Percentiles rank a stretch among this genome's conserved stretches.
phyloP scores from a whole-genome alignment of 2,888 invertebrate species.

The Pristionchus mayeri region DNA sequence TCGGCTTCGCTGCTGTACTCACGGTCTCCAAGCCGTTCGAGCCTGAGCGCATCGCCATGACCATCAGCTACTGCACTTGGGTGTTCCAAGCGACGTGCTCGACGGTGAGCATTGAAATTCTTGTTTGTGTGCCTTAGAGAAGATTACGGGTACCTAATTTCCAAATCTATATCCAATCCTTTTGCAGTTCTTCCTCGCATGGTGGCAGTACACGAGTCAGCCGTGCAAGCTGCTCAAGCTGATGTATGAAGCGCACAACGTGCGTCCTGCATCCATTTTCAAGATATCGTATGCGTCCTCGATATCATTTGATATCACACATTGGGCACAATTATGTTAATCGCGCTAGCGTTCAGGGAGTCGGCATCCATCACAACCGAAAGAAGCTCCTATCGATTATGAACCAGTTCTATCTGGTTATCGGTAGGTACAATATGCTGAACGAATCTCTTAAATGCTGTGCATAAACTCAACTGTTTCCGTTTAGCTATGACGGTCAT shows the following conservation, averaged over 20 bases:
- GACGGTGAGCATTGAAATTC: not conserved
- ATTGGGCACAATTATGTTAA: too few species aligned
- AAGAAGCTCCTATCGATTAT: not conserved
- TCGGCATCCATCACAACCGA: slow-evolving; percentile 43
- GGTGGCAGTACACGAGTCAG: slow-evolving; percentile 22
- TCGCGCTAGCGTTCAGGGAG: not conserved
- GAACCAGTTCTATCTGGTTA: not conserved
- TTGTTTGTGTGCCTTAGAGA: too few species aligned
- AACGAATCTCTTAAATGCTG: not conserved
- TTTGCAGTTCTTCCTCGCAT: slow-evolving; percentile 34
- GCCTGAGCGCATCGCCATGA: not conserved
- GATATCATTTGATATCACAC: too few species aligned
- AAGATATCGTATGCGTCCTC: too few species aligned
- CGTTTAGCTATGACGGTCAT: not conserved
- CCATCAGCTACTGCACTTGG: slow-evolving; percentile 9
- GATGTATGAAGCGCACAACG: slow-evolving; percentile 39
- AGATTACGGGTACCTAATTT: too few species aligned
- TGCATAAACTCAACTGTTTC: not conserved
- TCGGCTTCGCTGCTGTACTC: not conserved
- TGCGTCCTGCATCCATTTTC: too few species aligned
- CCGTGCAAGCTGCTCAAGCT: slow-evolving; percentile 6
- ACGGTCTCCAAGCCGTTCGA: not conserved
- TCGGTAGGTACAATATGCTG: not conserved
- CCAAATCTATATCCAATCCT: too few species aligned
- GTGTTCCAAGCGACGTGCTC: slow-evolving; percentile 9